A percentile compares a stretch with the other conserved stretches of the same genome.
Conservation (phyloP, 2,888 invertebrate genomes). For the Sarcophaga rosellei region DNA sequence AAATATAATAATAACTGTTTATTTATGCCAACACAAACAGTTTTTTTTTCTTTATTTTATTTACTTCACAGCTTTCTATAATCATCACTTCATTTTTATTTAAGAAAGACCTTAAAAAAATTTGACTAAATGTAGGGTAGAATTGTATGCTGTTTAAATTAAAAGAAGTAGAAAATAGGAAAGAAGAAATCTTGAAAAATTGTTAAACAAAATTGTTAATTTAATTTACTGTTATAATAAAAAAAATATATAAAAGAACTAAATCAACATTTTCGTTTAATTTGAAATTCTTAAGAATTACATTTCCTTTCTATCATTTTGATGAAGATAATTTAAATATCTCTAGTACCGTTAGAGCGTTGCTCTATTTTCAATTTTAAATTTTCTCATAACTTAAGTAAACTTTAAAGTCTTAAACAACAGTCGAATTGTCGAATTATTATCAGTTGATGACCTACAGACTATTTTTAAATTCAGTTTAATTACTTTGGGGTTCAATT, state of each 20-base stretch:
- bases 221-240: not conserved
- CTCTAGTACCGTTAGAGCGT: not conserved
- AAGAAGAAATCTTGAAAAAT: constrained; percentile 6
- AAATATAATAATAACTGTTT: constrained; percentile 54
- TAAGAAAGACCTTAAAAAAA: not conserved
- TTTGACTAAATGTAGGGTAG: not conserved
- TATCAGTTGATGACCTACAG: too few species aligned
- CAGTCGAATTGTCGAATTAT: too few species aligned
- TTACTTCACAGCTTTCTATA: constrained; percentile 8
- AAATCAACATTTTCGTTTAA: constrained; percentile 31
- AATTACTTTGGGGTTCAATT: too few species aligned
- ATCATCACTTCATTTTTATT: too few species aligned
- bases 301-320: not conserved
- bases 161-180: not conserved
- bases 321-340: not conserved
- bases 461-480: too few species aligned
- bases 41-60: constrained; percentile 44
- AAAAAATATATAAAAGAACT: constrained; percentile 9
- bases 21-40: constrained; percentile 64
- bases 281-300: constrained; percentile 3
- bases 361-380: too few species aligned
- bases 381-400: too few species aligned
- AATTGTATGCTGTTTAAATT: not conserved
- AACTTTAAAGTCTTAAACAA: too few species aligned
- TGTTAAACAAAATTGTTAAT: not conserved